phyloP scores from a whole-genome alignment of 2,113 vertebrate genomes.

The Tamias sibiricus region DNA sequence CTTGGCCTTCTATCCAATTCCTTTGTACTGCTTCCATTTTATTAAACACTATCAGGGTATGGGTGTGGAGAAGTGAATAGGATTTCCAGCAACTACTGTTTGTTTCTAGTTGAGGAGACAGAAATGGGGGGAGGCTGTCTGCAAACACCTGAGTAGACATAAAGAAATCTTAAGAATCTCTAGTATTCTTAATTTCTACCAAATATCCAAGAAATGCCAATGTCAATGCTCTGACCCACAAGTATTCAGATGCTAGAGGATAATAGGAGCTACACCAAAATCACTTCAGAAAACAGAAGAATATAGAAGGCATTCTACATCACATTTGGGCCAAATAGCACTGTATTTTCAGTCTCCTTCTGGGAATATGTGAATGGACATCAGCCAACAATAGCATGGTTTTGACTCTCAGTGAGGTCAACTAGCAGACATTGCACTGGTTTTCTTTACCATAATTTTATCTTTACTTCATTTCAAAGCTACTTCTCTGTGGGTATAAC shows the following conservation, averaged over 20 bases:
- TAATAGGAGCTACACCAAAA: background rate
- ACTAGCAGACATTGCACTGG: background rate
- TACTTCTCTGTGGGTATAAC: conserved; percentile 17
- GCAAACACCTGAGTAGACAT: background rate
- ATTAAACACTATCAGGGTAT: background rate
- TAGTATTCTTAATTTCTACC: background rate
- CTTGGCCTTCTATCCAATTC: background rate
- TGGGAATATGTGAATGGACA: background rate
- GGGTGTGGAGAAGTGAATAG: background rate
- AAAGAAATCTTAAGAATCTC: background rate
- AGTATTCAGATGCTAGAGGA: background rate
- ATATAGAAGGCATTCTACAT: background rate
- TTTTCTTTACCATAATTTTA: conserved; percentile 37
- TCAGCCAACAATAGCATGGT: background rate
- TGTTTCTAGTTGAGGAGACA: background rate
- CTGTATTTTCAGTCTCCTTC: background rate
- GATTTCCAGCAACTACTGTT: background rate
- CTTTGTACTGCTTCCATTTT: background rate
- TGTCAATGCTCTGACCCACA: too few species aligned
- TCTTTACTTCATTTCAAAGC: conserved; percentile 60
- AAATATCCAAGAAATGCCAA: background rate
- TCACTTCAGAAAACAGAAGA: background rate
- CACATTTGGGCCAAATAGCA: background rate
- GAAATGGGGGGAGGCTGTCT: background rate
- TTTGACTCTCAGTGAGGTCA: background rate